Base-by-base conservation (phyloP, 2,888 invertebrate species). In the Tyria jacobaeae region DNA sequence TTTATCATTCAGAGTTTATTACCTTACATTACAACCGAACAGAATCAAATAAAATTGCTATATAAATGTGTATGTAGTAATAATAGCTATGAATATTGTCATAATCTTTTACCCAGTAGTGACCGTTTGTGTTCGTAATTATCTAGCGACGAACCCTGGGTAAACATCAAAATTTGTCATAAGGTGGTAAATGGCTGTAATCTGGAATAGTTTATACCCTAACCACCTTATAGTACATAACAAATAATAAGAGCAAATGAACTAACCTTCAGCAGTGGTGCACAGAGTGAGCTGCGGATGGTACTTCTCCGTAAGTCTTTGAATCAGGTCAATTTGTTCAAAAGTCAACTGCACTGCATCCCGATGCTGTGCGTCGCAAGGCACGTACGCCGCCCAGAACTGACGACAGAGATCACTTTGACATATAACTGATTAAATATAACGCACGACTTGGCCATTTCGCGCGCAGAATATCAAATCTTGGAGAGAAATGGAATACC, bases 371-470 rank as follows among this genome's bases (percentile, higher is more conserved):
- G 97, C 95, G 77, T 96, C 96, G 89, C 98, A 98, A 51, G 96
- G 96, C 80, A 97, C 97, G 94, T 97, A 98, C 70, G 97, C 97
- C 51, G 97, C 97, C 97, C 97, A 98, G 89, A 97, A 97, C 97
- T 97, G 94, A 62, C 89, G 72, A 75, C 78, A 80, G 70, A 75
- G 62, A 79, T 69, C 70, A 73, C 72, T 73, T 71, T 81, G 77
- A 82, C 78, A 81, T 72, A 80, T 76, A 70, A 67, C 82, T 87
- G 87, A 91, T 90, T 90, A 82, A 88, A 89, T 87, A 83, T 78
- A 81, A 83, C 83, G 87, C 89, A 89, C 87, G 89, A 83, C 71
- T 81, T 78, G 72, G 74, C 72, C 61, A 68, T 65, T 48, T 59
- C 71, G 68, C 78, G 70, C 74, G 57, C 66, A 56, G 86, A 88